phyloP scores from a whole-genome alignment of 2,888 invertebrate species.

The Sipunculus nudus region DNA sequence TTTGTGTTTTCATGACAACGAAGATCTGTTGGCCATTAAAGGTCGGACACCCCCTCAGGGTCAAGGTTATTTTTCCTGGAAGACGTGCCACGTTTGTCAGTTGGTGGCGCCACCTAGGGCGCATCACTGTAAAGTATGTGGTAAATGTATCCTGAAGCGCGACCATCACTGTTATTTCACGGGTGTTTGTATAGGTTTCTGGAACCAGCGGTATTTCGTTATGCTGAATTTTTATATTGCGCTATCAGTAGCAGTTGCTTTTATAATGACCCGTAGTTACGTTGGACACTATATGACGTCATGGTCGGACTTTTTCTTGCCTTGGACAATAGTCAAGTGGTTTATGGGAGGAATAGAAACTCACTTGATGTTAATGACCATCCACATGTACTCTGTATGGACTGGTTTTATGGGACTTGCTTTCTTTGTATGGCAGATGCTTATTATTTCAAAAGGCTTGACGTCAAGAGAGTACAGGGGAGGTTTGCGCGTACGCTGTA shows the following conservation, averaged over 20 bases:
- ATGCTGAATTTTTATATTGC: constrained; percentile 41
- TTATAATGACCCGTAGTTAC: too few relatives aligned
- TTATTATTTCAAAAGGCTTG: constrained; percentile 43
- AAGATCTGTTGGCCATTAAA: too few relatives aligned
- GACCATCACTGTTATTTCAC: constrained; percentile 64
- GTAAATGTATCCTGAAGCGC: constrained; percentile 57
- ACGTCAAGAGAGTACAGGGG: constrained; percentile 54
- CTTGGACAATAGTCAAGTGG: constrained; percentile 44
- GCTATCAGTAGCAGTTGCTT: too few relatives aligned
- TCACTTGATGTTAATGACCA: constrained; percentile 33
- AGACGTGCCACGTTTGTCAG: constrained; percentile 53
- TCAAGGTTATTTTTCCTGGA: constrained; percentile 64
- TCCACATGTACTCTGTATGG: constrained; percentile 45
- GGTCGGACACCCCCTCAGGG: too few relatives aligned
- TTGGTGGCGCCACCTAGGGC: constrained; percentile 56
- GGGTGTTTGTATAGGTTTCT: constrained; percentile 56
- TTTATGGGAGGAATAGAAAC: constrained; percentile 39
- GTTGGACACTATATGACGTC: too few relatives aligned
- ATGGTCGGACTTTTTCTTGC: constrained; percentile 47
- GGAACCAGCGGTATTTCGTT: constrained; percentile 57
- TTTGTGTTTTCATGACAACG: too few relatives aligned
- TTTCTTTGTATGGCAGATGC: constrained; percentile 44
- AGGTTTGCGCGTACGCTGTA: constrained; percentile 46
- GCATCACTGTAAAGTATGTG: constrained; percentile 60
- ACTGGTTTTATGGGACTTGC: constrained; percentile 43